Evolutionary conservation across 2,113 vertebrate genomes (phyloP).

Genomic region (Physeter macrocephalus): DNA sequence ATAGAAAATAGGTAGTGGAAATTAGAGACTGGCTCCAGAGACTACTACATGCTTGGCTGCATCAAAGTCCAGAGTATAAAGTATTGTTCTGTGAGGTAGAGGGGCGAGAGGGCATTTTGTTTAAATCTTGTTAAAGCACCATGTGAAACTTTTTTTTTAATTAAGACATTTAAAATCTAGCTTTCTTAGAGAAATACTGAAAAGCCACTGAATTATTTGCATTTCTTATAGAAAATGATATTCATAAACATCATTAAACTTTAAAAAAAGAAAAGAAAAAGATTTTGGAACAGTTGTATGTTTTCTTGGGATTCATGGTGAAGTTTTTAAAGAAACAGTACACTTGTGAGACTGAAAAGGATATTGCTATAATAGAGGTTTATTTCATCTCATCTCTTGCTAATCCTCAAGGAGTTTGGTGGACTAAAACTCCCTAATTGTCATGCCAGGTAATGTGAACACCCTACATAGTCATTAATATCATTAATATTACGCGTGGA

Average conservation of each 20-base stretch:
- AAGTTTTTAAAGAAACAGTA: background rate
- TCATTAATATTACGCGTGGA: background rate
- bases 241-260: background rate
- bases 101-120: background rate
- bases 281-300: background rate
- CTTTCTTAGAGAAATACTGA: background rate
- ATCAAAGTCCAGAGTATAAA: background rate
- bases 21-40: background rate
- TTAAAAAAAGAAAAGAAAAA: background rate
- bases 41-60: fast-evolving
- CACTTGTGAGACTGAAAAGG: background rate
- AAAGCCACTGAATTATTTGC: slow-evolving; percentile 1
- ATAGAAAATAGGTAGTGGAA: background rate
- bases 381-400: background rate
- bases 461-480: background rate
- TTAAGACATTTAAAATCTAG: background rate
- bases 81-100: background rate
- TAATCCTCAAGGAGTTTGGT: background rate
- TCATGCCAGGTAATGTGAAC: background rate
- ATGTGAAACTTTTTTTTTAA: background rate
- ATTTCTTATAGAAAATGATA: background rate
- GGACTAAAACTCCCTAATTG: background rate
- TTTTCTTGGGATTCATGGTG: background rate
- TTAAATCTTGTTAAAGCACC: background rate
- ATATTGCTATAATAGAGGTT: background rate